A percentile compares a stretch with the other conserved stretches of the same genome.
phyloP scores from a whole-genome alignment of 2,113 vertebrate species.

The Nycticryphes semicollaris region DNA sequence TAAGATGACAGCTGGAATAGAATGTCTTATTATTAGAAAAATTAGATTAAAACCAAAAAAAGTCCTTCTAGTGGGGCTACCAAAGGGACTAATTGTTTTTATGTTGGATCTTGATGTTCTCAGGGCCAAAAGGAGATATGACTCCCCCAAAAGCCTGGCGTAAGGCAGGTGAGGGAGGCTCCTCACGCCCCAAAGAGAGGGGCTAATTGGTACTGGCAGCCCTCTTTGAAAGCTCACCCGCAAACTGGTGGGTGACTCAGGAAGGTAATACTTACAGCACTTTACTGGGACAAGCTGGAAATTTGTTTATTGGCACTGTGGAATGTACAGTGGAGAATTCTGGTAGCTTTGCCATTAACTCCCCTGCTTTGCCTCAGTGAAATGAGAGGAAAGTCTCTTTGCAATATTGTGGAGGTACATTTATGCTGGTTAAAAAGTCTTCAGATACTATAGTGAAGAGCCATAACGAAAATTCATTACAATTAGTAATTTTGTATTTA shows the following conservation, averaged over 20 bases:
- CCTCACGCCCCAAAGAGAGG: not conserved
- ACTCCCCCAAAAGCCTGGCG: not conserved
- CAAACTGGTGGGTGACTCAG: not conserved
- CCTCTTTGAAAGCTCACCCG: not conserved
- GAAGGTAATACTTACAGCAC: not conserved
- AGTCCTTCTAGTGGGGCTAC: not conserved
- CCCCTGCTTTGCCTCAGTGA: not conserved
- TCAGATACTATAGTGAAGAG: not conserved
- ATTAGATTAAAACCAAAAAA: not conserved
- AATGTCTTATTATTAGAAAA: not conserved
- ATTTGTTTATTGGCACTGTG: not conserved
- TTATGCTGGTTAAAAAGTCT: not conserved
- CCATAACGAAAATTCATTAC: not conserved
- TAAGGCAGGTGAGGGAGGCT: not conserved
- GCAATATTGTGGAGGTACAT: not conserved
- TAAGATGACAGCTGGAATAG: not conserved
- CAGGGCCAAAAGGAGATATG: not conserved
- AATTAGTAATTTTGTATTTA: conserved; percentile 33
- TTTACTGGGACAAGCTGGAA: not conserved
- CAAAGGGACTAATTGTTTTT: not conserved
- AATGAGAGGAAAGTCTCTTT: not conserved
- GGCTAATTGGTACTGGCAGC: not conserved
- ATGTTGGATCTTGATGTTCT: not conserved
- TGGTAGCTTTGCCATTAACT: not conserved
- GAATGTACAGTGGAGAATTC: not conserved